Evolutionary conservation across 2,113 vertebrate species (phyloP), one percentile per base, ranked within the genome.

Genomic region (Eonycteris spelaea): DNA sequence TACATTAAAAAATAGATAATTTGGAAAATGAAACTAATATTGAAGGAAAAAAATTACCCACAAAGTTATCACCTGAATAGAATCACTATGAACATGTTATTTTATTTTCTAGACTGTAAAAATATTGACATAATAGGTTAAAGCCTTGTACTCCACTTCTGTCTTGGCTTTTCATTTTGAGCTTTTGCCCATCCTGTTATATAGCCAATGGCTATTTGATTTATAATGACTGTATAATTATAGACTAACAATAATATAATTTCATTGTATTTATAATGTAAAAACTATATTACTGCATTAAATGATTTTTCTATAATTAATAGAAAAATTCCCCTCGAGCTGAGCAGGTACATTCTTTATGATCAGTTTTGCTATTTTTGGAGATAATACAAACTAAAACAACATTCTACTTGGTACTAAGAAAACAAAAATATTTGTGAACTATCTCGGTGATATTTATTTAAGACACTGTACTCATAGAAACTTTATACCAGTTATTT

Each of bases 181-280:
- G 13, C 2, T 88, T 83, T 90, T 86, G 28, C 28, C 26, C 33
- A 11, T 78, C 8, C 79, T 65, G 35, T 74, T 94, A 68, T 38
- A 93, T 7, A 78, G 61, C 19, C 45, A 74, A 38, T 53, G 13
- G 28, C 63, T 86, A 90, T 97, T 51, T 84, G 51, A 63, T 73
- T 94, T 91, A 92, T 95, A 96, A 78, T 95, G 78, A 26, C 33
- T 95, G 8, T 3, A 33, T 90, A 90, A 97, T 94, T 94, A 71
- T 53, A 79, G 13, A 53, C 65, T 74, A 87, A 48, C 85, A 79
- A 43, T 79, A 92, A 26, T 73, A 82, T 77, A 90, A 86, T 87
- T 90, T 67, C 19, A 85, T 85, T 89, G 68, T 73, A 91, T 74
- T 91, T 84, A 26, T 77, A 67, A 51, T 78, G 14, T 95, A 92